Evolutionary conservation across 2,888 invertebrate species (phyloP), one percentile per base, ranked within the genome.

Genomic region (Leucania comma): DNA sequence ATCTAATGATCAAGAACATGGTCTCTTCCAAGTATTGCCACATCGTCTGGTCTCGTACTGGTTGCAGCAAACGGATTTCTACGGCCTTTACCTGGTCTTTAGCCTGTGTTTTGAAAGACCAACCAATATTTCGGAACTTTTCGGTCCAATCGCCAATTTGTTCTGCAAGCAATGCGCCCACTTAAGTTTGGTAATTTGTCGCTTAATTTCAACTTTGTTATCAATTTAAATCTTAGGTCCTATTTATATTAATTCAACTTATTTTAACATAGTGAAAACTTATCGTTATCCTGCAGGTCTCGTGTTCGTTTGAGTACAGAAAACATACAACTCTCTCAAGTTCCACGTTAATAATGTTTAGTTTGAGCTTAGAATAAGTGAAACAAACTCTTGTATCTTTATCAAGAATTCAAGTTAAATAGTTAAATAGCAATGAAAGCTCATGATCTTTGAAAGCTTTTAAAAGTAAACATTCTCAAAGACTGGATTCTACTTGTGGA

Each of bases 391-490:
- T 51, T 12, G 20, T 42, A 22, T 2, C 46, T 8, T 50, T n/a
- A 46, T 29, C 29, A 46, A 46, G 20, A 53, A 35, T n/a, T 48
- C 12, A 29, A 38, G 46, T 67, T 75, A 74, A 29, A 64, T 38
- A 38, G 46, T 67, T 75, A 74, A 29, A 64, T 38, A 48, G 20
- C 5, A 67, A 57, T 46, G 9, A 58, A 58, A 68, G 53, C 46
- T 67, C 50, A 35, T 35, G 56, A 72, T 58, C 76, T 35, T 46
- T 51, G 29, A 76, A 76, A 29, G 35, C 35, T 73, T 69, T 59
- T 20, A 50, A 35, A 42, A 59, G 46, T 17, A 60, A 73, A 48
- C 26, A 50, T 46, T 63, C 54, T 62, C 35, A 26, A 68, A 60
- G 61, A 32, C 24, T 22, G 32, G 35, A 53, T 32, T 58, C n/a